Percentiles rank a stretch among this genome's conserved stretches.
phyloP scores from a whole-genome alignment of 2,113 vertebrate genomes.

The Beaufortia kweichowensis region DNA sequence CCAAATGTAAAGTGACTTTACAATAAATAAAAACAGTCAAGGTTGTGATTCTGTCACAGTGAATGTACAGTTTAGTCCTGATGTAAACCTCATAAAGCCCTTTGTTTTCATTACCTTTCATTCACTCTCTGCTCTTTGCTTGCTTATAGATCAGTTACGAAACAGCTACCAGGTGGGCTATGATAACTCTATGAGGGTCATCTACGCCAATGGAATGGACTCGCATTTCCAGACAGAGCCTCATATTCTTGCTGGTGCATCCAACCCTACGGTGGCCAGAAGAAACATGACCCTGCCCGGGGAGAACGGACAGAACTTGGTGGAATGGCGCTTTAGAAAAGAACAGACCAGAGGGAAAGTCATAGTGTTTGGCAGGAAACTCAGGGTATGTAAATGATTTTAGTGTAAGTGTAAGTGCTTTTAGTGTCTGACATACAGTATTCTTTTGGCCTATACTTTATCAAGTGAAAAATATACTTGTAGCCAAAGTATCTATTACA shows the following conservation, averaged over 20 bases:
- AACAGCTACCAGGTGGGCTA: constrained; percentile 96
- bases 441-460: not conserved
- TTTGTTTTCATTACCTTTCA: not conserved
- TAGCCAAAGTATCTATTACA: not conserved
- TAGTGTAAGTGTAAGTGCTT: not conserved
- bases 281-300: constrained; percentile 97
- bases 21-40: not conserved
- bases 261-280: constrained; percentile 91
- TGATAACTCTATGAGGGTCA: constrained; percentile 89
- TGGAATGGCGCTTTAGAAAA: constrained; percentile 97
- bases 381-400: constrained; percentile 78
- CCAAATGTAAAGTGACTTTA: not conserved
- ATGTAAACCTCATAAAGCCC: not conserved
- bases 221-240: constrained; percentile 95
- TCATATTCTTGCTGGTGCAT: constrained; percentile 90
- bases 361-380: constrained; percentile 93
- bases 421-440: not conserved
- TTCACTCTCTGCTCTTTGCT: not conserved
- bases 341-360: constrained; percentile 93
- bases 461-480: not conserved
- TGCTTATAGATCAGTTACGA: constrained; percentile 85
- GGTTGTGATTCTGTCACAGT: too few species aligned
- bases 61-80: not conserved
- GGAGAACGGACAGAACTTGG: constrained; percentile 93
- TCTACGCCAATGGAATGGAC: constrained; percentile 94